Base-by-base conservation (phyloP, 2,113 vertebrate genomes). In the Poecile atricapillus region DNA sequence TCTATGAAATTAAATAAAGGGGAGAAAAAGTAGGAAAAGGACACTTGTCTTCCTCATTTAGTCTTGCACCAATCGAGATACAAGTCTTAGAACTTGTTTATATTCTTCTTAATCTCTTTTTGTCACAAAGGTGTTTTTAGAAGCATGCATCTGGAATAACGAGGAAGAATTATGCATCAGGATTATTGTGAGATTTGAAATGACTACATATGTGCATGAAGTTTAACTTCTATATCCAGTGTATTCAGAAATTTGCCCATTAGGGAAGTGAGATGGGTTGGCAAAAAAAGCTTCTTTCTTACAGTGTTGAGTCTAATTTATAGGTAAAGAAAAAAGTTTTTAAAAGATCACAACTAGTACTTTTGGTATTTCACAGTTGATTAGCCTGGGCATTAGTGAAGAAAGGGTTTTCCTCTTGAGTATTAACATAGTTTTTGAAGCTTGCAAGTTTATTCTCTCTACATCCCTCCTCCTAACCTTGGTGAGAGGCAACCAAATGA, bases 191-290 rank as follows among this genome's bases (percentile, higher is more conserved):
- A 89, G n/a, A 50, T 79, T 68, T 79, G 60, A 87, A 62, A 69
- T 16, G 2, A 73, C 56, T 23, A 27, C 1, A 0, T 41, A 30
- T 5, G 5, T 24, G 19, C 6, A 28, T 30, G 6, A 76, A 68
- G 23, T 6, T 77, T 73, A 83, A n/a, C 8, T 22, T 81, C 33
- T 58, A 4, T 41, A 59, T 16, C 10, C 49, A 35, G 7, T 6
- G 3, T 50, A 65, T 69, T 92, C 44, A 79, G 23, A 92, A 67
- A 35, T 52, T 81, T 94, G 1, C 7, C 5, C 7, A 39, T 39
- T 86, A 67, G 3, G 6, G 21, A 67, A 46, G 56, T 55, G 25
- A 89, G 21, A 31, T 2, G 0, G 4, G 10, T 60, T 53, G 30
- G 14, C 18, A 84, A 69, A 43, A 41, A 70, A 60, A 22, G 5